phyloP scores from a whole-genome alignment of 2,113 vertebrate genomes.

The Octodon degus region DNA sequence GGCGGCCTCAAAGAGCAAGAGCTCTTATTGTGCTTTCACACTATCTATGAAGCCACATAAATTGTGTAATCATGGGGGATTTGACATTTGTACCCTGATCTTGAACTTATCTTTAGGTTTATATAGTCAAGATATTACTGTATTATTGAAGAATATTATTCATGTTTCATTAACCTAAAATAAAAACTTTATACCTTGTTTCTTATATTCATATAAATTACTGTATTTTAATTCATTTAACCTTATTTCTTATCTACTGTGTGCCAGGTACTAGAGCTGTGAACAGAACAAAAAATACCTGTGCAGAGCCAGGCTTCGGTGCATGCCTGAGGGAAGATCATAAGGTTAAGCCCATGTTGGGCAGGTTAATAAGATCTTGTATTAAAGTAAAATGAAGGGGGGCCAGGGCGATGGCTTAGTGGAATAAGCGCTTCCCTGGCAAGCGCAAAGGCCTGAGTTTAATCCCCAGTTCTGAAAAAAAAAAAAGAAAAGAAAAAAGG shows the following conservation, averaged over 20 bases:
- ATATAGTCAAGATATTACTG: neutral
- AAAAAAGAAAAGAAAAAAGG: neutral
- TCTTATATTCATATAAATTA: neutral
- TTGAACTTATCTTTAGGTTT: conserved; percentile 38
- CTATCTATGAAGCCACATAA: neutral
- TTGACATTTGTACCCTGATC: neutral
- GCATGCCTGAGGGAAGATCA: neutral
- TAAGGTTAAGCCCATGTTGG: neutral
- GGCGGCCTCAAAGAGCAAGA: no score
- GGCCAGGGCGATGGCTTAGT: neutral
- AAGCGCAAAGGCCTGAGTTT: no score
- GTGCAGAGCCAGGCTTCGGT: neutral
- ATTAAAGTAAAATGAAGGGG: neutral
- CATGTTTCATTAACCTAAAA: conserved; percentile 54
- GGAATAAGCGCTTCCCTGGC: neutral
- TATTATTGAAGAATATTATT: conserved; percentile 31
- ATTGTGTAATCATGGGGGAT: neutral
- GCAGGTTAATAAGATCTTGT: neutral
- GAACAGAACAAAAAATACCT: neutral
- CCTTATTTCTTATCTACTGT: neutral
- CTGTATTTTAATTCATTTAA: neutral
- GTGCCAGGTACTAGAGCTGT: neutral
- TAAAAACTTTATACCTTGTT: conserved; percentile 38
- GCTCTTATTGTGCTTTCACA: neutral
- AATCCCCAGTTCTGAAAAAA: neutral